These are phyloP conservation scores for Latheticus oryzae DNA, from an alignment of 2,888 invertebrate species.

Conservation along the genomic window DNA sequence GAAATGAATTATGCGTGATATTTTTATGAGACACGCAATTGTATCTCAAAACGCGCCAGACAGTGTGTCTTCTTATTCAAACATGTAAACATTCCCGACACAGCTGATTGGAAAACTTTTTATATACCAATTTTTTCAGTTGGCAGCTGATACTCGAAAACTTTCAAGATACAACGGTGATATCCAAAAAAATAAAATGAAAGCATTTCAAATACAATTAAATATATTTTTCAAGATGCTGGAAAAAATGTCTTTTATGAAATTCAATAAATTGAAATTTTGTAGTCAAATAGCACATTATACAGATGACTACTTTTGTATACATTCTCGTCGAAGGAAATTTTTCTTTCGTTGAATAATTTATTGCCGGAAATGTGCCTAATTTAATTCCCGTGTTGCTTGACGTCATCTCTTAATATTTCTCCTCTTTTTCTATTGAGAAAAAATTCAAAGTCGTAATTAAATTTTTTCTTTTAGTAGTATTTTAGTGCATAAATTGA, in stretches of 20 bases:
- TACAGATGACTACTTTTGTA: constrained; percentile 8
- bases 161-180: too few relatives aligned
- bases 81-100: too few relatives aligned
- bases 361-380: constrained; percentile 19
- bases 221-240: neutral
- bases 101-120: too few relatives aligned
- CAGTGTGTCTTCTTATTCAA: too few relatives aligned
- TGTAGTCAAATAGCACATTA: neutral
- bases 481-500: constrained; percentile 23
- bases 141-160: too few relatives aligned
- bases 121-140: too few relatives aligned
- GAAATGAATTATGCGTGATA: constrained; percentile 46
- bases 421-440: constrained; percentile 18
- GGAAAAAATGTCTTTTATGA: neutral
- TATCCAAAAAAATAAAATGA: too few relatives aligned
- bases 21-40: constrained; percentile 29
- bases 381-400: constrained; percentile 28
- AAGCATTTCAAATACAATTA: too few relatives aligned
- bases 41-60: constrained; percentile 5
- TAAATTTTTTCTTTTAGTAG: constrained; percentile 19
- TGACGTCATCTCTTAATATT: constrained; percentile 24
- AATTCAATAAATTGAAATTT: constrained; percentile 3
- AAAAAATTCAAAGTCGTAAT: constrained; percentile 23
- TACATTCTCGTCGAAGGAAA: constrained; percentile 6
- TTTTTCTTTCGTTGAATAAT: constrained; percentile 24